Evolutionary conservation across 2,888 invertebrate genomes (phyloP).

Genomic region (Caenorhabditis plicata): DNA sequence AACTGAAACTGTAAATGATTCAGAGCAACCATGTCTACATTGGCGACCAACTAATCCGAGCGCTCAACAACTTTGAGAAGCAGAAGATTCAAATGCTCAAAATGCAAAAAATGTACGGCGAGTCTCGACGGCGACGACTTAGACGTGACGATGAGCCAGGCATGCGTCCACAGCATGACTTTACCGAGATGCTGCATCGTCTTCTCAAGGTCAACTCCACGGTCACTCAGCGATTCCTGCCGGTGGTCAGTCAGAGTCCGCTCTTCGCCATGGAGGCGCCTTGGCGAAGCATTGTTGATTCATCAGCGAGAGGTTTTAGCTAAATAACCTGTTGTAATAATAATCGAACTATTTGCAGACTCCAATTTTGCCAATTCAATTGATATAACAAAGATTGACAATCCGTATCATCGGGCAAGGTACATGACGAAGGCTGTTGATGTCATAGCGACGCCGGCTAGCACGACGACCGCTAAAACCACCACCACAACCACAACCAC

Average conservation of each 20-base stretch:
- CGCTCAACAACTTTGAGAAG: conserved; percentile 39
- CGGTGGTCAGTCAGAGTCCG: conserved; percentile 40
- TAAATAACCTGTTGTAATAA: too few species aligned
- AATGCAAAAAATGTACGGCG: conserved; percentile 27
- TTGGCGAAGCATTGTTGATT: conserved; percentile 26
- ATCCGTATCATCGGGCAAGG: not conserved
- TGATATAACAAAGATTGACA: too few species aligned
- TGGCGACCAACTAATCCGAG: conserved; percentile 37
- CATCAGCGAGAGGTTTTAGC: too few species aligned
- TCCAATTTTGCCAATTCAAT: too few species aligned
- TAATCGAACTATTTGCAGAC: too few species aligned
- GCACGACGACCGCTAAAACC: not conserved
- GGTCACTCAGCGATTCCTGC: conserved; percentile 38
- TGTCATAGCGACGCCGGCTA: not conserved
- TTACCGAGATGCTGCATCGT: conserved; percentile 38
- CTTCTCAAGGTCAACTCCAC: conserved; percentile 46
- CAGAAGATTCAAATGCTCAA: conserved; percentile 33
- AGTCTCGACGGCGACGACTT: conserved; percentile 6
- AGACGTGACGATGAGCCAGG: conserved; percentile 8
- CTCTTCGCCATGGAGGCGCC: conserved; percentile 43
- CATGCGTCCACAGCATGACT: conserved; percentile 29
- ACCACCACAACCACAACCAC: conserved; percentile 3
- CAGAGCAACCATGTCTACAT: conserved; percentile 47
- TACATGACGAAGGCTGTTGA: not conserved
- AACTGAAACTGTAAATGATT: too few species aligned